phyloP scores from a whole-genome alignment of 2,888 invertebrate genomes.

The Epirrita christyi region DNA sequence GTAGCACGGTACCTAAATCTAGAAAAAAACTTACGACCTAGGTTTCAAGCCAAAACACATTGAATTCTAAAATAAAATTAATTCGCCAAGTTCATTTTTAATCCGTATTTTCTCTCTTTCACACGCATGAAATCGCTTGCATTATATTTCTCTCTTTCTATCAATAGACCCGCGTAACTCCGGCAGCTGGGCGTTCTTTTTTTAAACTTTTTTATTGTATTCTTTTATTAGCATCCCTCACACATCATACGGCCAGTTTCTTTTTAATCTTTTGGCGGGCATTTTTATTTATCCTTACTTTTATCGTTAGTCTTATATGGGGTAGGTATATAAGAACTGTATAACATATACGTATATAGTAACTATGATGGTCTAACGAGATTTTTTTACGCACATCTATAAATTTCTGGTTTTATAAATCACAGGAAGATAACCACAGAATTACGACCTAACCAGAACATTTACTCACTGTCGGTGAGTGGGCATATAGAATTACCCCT shows the following conservation, averaged over 20 bases:
- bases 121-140: slow-evolving; percentile 34
- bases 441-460: too few species aligned
- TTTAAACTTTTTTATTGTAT: slow-evolving; percentile 56
- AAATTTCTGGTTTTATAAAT: too few species aligned
- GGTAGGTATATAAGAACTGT: too few species aligned
- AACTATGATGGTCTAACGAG: too few species aligned
- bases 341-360: too few species aligned
- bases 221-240: slow-evolving; percentile 75
- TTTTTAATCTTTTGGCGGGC: slow-evolving; percentile 69
- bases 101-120: slow-evolving; percentile 64
- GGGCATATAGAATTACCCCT: too few species aligned
- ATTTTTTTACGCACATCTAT: too few species aligned
- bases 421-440: too few species aligned
- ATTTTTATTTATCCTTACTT: slow-evolving; percentile 63
- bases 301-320: too few species aligned
- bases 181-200: slow-evolving; percentile 79
- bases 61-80: slow-evolving; percentile 76
- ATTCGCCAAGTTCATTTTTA: slow-evolving; percentile 67
- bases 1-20: too few species aligned
- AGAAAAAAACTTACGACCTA: slow-evolving; percentile 69
- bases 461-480: too few species aligned
- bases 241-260: slow-evolving; percentile 72
- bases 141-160: slow-evolving; percentile 52
- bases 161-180: slow-evolving; percentile 66
- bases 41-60: slow-evolving; percentile 66